Conservation (phyloP, 2,113 vertebrate species). For the Catharus fuscescens region DNA sequence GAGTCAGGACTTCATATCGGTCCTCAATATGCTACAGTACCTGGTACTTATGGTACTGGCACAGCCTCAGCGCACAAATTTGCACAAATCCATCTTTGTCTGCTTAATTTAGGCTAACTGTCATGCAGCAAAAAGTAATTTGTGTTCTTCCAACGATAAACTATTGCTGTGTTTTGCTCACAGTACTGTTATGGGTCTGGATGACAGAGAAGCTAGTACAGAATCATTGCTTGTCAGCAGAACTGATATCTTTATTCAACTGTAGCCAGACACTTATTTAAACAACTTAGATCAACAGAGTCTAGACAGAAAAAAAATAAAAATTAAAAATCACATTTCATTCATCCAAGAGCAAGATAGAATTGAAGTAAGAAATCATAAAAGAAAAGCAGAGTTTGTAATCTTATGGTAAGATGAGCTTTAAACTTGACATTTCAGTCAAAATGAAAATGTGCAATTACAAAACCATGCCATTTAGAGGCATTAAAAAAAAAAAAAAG, state of each 20-base stretch:
- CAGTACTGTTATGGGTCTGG: neutral
- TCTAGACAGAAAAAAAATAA: neutral
- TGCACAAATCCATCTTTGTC: neutral
- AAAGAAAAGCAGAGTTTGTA: neutral
- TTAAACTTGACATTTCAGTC: neutral
- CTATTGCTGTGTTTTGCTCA: neutral
- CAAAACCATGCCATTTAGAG: neutral
- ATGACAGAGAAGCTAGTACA: neutral
- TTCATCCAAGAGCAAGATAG: neutral
- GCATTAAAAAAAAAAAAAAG: neutral
- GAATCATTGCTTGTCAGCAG: neutral
- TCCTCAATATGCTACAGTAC: neutral
- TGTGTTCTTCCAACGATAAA: neutral
- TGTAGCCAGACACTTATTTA: neutral
- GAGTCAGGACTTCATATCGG: neutral
- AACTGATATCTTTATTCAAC: neutral
- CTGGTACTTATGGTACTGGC: accelerated
- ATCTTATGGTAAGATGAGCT: neutral
- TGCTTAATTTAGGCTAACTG: neutral
- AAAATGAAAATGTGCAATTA: neutral
- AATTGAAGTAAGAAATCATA: neutral
- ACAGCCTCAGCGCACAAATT: neutral
- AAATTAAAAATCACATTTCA: neutral
- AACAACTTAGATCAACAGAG: neutral
- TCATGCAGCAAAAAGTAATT: neutral